A percentile compares a stretch with the other conserved stretches of the same genome.
Conservation (phyloP, 2,888 invertebrate genomes). For the Drosophila pegasa region DNA sequence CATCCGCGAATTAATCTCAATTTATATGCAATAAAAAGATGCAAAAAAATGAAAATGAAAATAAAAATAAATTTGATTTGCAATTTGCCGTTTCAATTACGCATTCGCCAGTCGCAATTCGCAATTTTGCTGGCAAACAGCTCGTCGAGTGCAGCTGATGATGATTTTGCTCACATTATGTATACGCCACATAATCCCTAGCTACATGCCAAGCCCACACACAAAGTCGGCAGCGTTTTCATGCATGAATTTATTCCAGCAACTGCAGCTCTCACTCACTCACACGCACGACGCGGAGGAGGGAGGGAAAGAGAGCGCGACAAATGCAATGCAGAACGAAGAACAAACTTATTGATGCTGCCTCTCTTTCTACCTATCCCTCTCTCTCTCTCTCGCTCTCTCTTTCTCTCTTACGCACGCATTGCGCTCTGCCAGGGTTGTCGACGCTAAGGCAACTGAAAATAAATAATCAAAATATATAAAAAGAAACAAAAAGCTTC, state of each 20-base stretch:
- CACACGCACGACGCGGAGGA: neutral
- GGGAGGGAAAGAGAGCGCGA: slow-evolving; percentile 1
- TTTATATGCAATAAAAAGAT: neutral
- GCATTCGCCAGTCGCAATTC: slow-evolving; percentile 13
- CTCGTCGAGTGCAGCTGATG: slow-evolving; percentile 20
- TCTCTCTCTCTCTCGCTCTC: slow-evolving; percentile 15
- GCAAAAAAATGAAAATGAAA: neutral
- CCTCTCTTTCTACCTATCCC: slow-evolving; percentile 17
- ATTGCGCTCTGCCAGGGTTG: neutral
- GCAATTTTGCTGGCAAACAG: slow-evolving; percentile 16
- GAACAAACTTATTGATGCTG: slow-evolving; percentile 15
- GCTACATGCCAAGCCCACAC: slow-evolving; percentile 14
- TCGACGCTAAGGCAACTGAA: slow-evolving; percentile 8
- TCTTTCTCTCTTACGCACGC: slow-evolving; percentile 16
- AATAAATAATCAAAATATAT: slow-evolving; percentile 28
- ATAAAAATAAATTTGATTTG: slow-evolving; percentile 4
- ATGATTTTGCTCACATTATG: slow-evolving; percentile 46
- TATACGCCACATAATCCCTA: slow-evolving; percentile 52
- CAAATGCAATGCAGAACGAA: slow-evolving; percentile 15
- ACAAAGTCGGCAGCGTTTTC: slow-evolving; percentile 34
- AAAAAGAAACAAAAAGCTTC: neutral
- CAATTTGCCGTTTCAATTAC: slow-evolving; percentile 33
- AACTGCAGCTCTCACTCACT: slow-evolving; percentile 17
- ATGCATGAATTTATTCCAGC: slow-evolving; percentile 32
- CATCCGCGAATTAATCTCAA: slow-evolving; percentile 4